These are phyloP conservation scores for Doryteuthis pealeii DNA, from an alignment of 1,140 invertebrate species.

Conservation along the genomic window DNA sequence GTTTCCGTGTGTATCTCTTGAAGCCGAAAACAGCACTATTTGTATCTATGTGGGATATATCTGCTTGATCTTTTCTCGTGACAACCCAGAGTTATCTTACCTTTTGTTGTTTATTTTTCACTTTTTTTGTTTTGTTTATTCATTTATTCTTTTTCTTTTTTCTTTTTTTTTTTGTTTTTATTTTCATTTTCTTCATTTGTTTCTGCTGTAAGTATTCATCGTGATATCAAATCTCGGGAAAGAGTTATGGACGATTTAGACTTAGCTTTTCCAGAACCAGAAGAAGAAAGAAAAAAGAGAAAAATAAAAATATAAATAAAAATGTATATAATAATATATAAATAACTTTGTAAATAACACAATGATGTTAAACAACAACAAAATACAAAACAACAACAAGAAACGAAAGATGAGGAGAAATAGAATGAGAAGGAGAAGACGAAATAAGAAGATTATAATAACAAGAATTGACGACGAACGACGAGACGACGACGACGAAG, in stretches of 20 bases:
- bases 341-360: not conserved
- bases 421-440: not conserved
- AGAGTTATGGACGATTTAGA: not conserved
- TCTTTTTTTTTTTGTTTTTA: not conserved
- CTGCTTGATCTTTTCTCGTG: too few species aligned
- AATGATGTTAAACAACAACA: not conserved
- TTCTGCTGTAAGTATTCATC: too few species aligned
- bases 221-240: not conserved
- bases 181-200: not conserved
- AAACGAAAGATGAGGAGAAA: not conserved
- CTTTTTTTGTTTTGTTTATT: too few species aligned
- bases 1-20: too few species aligned
- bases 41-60: too few species aligned
- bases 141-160: too few species aligned
- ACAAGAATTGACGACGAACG: not conserved
- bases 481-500: too few species aligned
- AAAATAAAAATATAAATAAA: not conserved
- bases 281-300: not conserved
- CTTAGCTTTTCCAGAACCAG: not conserved
- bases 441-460: constrained; percentile 13
- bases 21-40: too few species aligned
- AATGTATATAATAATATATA: not conserved
- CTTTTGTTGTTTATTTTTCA: too few species aligned
- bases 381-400: not conserved
- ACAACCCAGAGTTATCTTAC: too few species aligned